Percentiles rank a stretch among this genome's conserved stretches.
phyloP scores from a whole-genome alignment of 2,797 vertebrate genomes.

The Centropyge bicolor region DNA sequence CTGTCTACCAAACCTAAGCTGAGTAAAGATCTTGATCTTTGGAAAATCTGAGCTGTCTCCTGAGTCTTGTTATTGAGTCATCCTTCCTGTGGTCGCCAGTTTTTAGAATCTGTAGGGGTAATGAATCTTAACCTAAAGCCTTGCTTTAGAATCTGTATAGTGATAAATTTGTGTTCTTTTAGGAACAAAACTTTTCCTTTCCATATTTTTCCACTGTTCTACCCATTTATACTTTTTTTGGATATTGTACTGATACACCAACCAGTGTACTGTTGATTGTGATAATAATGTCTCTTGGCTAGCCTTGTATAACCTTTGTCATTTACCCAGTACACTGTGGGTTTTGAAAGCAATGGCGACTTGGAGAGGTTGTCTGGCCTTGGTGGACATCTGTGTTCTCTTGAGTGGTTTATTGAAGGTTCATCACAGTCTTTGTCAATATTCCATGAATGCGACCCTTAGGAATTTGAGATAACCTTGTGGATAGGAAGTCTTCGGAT shows the following conservation, averaged over 20 bases:
- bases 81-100: too few relatives aligned
- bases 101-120: not conserved
- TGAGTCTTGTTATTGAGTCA: too few relatives aligned
- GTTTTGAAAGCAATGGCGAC: not conserved
- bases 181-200: not conserved
- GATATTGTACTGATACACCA: too few relatives aligned
- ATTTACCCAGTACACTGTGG: not conserved
- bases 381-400: constrained; percentile 11
- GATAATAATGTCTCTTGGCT: not conserved
- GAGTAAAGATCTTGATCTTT: too few relatives aligned
- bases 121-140: not conserved
- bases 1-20: too few relatives aligned
- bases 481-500: not conserved
- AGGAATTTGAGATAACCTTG: constrained; percentile 13
- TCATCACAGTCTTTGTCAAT: constrained; percentile 5
- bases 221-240: too few relatives aligned
- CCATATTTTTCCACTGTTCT: too few relatives aligned
- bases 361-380: not conserved
- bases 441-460: constrained; percentile 15
- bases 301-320: not conserved
- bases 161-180: too few relatives aligned
- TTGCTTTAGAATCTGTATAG: not conserved
- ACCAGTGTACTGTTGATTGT: not conserved
- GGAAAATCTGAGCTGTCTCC: too few relatives aligned
- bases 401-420: constrained; percentile 27